Conservation (phyloP, 2,113 vertebrate species). For the Genyomyrus donnyi region DNA sequence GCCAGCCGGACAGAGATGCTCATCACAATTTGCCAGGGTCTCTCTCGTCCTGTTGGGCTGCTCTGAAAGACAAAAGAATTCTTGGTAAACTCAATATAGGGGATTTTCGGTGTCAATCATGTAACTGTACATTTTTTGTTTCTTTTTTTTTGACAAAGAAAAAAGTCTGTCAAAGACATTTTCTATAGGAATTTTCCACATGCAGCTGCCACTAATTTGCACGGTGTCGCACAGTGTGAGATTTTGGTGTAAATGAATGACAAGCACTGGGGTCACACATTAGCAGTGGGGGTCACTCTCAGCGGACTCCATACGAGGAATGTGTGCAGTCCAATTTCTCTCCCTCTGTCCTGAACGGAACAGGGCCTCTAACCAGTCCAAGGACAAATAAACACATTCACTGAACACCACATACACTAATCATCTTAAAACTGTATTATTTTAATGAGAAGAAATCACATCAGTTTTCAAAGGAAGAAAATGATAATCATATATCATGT, state of each 20-base stretch:
- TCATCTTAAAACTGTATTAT: not conserved
- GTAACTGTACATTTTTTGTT: not conserved
- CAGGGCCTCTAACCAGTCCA: not conserved
- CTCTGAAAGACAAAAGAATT: not conserved
- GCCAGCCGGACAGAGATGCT: constrained; percentile 3
- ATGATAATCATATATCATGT: not conserved
- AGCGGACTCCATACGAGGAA: not conserved
- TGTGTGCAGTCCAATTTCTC: not conserved
- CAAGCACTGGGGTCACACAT: not conserved
- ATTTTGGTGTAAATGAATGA: not conserved
- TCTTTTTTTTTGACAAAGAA: not conserved
- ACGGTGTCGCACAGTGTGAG: not conserved
- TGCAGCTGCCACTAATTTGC: not conserved
- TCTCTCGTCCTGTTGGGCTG: not conserved
- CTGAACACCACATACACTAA: not conserved
- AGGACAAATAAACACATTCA: not conserved
- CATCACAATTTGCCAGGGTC: constrained; percentile 14
- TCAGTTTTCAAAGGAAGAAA: not conserved
- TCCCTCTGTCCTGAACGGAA: not conserved
- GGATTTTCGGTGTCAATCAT: not conserved
- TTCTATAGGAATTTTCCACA: not conserved
- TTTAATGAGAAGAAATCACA: not conserved
- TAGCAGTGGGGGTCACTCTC: not conserved
- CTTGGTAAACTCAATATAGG: not conserved
- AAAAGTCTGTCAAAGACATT: not conserved